A percentile compares a stretch with the other conserved stretches of the same genome.
These are phyloP conservation scores for Phylloscopus trochiloides DNA, from an alignment of 2,113 vertebrate genomes.

Conservation along the genomic window DNA sequence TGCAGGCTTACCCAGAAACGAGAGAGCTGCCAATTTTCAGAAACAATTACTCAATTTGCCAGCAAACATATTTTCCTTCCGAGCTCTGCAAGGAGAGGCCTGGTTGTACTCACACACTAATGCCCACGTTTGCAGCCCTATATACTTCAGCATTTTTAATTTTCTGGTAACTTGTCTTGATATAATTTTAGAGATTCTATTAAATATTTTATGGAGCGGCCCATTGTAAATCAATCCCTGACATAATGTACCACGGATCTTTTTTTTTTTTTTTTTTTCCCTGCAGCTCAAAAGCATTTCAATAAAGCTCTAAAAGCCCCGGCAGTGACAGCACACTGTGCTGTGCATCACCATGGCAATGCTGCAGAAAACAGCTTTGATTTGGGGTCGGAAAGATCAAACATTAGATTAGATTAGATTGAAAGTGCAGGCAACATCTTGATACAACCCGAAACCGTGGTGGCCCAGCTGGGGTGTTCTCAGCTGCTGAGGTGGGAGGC, in stretches of 20 bases:
- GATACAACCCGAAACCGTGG: neutral
- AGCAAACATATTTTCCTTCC: conserved; percentile 9
- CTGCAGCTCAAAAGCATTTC: conserved; percentile 27
- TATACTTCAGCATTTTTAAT: conserved; percentile 36
- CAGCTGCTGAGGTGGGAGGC: neutral
- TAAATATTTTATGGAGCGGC: neutral
- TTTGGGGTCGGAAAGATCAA: conserved; percentile 39
- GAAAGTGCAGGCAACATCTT: neutral
- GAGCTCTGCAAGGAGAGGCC: neutral
- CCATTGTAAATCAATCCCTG: neutral
- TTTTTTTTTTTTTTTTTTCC: neutral
- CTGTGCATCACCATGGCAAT: conserved; percentile 58
- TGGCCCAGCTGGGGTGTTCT: neutral
- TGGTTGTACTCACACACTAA: neutral
- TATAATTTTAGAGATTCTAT: conserved; percentile 1
- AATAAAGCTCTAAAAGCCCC: conserved; percentile 35
- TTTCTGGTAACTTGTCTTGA: conserved; percentile 1
- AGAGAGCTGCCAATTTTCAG: conserved; percentile 7
- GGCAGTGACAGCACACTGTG: neutral
- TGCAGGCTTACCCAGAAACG: neutral
- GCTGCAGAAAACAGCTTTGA: conserved; percentile 28
- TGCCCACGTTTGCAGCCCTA: neutral
- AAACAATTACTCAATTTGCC: conserved; percentile 27
- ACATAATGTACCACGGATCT: neutral
- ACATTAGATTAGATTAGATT: neutral